phyloP scores from a whole-genome alignment of 1,140 invertebrate species.

The Goniozus legneri region DNA sequence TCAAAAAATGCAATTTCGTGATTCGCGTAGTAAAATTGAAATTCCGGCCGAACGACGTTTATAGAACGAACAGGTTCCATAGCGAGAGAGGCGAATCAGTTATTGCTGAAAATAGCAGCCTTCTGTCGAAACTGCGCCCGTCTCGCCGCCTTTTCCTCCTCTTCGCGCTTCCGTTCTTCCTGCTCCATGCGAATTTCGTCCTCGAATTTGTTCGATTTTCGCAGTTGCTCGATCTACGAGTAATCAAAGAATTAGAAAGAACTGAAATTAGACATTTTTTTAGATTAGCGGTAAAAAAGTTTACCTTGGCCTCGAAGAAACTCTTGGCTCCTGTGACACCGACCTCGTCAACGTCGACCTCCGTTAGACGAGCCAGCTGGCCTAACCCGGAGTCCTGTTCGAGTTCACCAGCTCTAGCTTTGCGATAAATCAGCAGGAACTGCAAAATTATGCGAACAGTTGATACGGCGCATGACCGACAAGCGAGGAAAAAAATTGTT shows the following conservation, averaged over 20 bases:
- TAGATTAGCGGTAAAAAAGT: neutral
- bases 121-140: slow-evolving; percentile 78
- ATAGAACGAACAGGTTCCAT: too few species aligned
- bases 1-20: too few species aligned
- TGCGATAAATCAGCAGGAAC: slow-evolving; percentile 84
- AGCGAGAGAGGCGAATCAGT: too few species aligned
- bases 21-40: too few species aligned
- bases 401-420: slow-evolving; percentile 81
- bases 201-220: slow-evolving; percentile 79
- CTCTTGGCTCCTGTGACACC: slow-evolving; percentile 85
- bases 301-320: slow-evolving; percentile 87
- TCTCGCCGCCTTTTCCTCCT: slow-evolving; percentile 73
- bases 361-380: slow-evolving; percentile 77
- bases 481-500: too few species aligned
- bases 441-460: too few species aligned
- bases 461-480: too few species aligned
- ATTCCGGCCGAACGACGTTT: too few species aligned
- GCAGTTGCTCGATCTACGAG: slow-evolving; percentile 73
- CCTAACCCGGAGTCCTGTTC: slow-evolving; percentile 77
- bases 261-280: neutral
- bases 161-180: slow-evolving; percentile 74
- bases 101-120: slow-evolving; percentile 69
- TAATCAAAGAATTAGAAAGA: slow-evolving; percentile 6
- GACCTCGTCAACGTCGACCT: slow-evolving; percentile 84
- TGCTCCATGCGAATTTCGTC: slow-evolving; percentile 84